Evolutionary conservation across 2,113 vertebrate species (phyloP).

Genomic region (Cheilinus undulatus): DNA sequence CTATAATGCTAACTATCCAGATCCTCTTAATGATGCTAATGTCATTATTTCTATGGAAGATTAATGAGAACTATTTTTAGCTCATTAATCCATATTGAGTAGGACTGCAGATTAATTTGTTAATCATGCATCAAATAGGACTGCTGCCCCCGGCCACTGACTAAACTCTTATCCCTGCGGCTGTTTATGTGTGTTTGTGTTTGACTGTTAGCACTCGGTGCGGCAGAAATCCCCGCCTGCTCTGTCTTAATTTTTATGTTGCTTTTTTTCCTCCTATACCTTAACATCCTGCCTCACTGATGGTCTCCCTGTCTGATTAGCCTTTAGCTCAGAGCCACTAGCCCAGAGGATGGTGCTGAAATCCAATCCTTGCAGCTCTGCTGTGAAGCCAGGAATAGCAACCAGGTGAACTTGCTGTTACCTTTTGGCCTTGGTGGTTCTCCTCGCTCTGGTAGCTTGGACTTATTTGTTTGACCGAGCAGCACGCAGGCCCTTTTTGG

Average conservation of each 20-base stretch:
- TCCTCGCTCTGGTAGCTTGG: constrained; percentile 11
- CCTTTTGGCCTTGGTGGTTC: neutral
- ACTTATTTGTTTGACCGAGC: constrained; percentile 32
- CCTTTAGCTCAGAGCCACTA: constrained; percentile 39
- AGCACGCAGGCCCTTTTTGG: constrained; percentile 3
- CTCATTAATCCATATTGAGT: constrained; percentile 76
- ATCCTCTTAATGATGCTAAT: constrained; percentile 78
- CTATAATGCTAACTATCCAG: constrained; percentile 52
- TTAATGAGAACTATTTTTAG: constrained; percentile 75
- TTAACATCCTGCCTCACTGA: constrained; percentile 33
- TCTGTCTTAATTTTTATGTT: constrained; percentile 8
- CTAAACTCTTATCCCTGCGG: constrained; percentile 40
- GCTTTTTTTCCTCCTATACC: constrained; percentile 3
- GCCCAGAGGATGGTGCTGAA: constrained; percentile 30
- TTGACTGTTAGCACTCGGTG: constrained; percentile 1
- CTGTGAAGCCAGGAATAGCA: constrained; percentile 27
- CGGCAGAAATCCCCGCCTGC: constrained; percentile 15
- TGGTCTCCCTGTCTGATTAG: constrained; percentile 52
- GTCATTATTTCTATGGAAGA: constrained; percentile 72
- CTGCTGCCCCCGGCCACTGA: constrained; percentile 55
- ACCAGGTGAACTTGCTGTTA: constrained; percentile 24
- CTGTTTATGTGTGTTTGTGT: constrained; percentile 15
- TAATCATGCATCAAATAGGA: constrained; percentile 74
- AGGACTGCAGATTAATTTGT: constrained; percentile 75
- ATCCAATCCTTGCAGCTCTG: constrained; percentile 36